Evolutionary conservation across 2,797 vertebrate species (phyloP).

Genomic region (Pagetopsis macropterus): DNA sequence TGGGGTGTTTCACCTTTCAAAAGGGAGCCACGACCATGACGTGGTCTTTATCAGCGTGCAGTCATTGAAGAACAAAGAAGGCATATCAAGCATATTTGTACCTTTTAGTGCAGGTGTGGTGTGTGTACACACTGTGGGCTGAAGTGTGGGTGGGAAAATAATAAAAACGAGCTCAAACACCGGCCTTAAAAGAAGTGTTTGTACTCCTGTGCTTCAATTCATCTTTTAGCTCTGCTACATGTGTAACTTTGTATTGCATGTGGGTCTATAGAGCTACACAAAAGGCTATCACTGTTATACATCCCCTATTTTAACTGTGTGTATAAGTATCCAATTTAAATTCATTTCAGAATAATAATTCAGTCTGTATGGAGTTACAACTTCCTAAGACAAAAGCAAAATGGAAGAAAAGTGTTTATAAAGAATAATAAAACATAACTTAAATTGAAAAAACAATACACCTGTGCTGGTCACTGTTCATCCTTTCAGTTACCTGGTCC

Average conservation of each 20-base stretch:
- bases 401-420: background rate
- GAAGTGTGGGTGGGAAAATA: conserved; percentile 11
- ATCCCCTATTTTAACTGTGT: background rate
- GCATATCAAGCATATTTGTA: conserved; percentile 38
- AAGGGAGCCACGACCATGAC: conserved; percentile 33
- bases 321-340: background rate
- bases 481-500: too few species aligned
- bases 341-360: background rate
- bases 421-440: background rate
- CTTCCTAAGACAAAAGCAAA: background rate
- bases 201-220: background rate
- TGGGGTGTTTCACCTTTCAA: conserved; percentile 61
- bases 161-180: background rate
- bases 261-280: conserved; percentile 1
- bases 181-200: background rate
- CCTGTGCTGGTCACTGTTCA: background rate
- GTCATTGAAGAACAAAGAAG: conserved; percentile 33
- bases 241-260: conserved; percentile 3
- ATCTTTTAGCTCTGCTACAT: background rate
- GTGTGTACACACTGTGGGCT: conserved; percentile 59
- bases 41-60: conserved; percentile 49
- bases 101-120: conserved; percentile 42
- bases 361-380: background rate
- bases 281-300: background rate
- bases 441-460: background rate